Conservation (phyloP, 2,797 vertebrate species). For the Anniella stebbinsi region DNA sequence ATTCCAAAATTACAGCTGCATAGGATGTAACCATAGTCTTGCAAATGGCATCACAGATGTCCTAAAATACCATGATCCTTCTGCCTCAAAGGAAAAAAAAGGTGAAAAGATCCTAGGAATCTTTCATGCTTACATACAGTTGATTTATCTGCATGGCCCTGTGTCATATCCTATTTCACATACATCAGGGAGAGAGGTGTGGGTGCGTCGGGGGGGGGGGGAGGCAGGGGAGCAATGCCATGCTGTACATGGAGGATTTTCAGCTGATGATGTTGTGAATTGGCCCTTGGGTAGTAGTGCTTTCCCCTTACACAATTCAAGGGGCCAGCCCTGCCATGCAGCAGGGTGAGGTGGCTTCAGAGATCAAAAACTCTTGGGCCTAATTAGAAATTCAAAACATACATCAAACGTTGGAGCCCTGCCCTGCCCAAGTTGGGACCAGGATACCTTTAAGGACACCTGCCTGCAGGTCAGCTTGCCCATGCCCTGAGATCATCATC, state of each 20-base stretch:
- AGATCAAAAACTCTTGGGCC: background rate
- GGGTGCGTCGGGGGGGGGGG: no score
- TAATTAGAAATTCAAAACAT: background rate
- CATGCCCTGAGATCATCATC: background rate
- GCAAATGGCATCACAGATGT: background rate
- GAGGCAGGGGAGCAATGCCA: no score
- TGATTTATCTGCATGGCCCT: background rate
- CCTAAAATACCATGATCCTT: background rate
- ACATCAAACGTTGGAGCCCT: background rate
- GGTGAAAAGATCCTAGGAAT: background rate
- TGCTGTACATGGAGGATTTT: background rate
- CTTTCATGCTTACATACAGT: background rate
- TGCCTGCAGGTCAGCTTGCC: background rate
- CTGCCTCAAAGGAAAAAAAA: background rate
- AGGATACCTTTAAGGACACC: no score
- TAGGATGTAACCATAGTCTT: background rate
- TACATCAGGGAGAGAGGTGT: background rate
- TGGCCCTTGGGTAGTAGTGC: background rate
- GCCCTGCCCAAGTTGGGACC: background rate
- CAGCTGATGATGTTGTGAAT: background rate
- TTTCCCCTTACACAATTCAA: background rate
- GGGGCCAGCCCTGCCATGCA: background rate
- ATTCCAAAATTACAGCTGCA: no score
- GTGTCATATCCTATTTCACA: background rate
- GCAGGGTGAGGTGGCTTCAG: background rate